Evolutionary conservation across 2,797 vertebrate species (phyloP), one percentile per base, ranked within the genome.

Genomic region (Neosilurus mollespiculum): DNA sequence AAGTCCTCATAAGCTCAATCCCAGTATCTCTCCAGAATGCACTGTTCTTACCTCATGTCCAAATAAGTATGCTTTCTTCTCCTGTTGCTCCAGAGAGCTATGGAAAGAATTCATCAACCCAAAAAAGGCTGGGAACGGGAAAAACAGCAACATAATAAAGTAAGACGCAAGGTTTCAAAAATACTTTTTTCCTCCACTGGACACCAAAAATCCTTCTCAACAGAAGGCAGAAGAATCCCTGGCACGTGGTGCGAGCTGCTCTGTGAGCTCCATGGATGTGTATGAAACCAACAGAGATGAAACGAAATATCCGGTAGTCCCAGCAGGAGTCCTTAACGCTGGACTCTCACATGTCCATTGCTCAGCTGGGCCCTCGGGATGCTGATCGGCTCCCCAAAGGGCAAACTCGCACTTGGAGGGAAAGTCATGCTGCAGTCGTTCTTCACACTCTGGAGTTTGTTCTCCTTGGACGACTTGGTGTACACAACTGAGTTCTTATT

Each of bases 381-480:
- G 90, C 88, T 93, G 92, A 95, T 91, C 85, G 92, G 94, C 76
- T 95, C 94, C 11, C 56, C 85, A 0, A 91, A 91, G 34, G 90
- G 89, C 11, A 93, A 92, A 87, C 89, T 89, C 87, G 89, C 87
- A n/a, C 94, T 94, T 10, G 93, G 89, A 16, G 94, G 91, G 88
- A 94, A 93, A 87, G 93, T 93, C 86, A 94, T 90, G 81, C 93
- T 92, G 2, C 93, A 94, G 90, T 94, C 93, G 59, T 90, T 95
- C 91, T 94, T 95, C 86, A 92, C 87, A 9, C 91, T 95, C 89
- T 93, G 94, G 84, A 94, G 94, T 81, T 93, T 94, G 90, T 93
- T 94, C 89, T 95, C 95, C 88, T 94, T 95, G 71, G 93, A 94
- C 3, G 94, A 94, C 86, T 96, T 94, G 94, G 95, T 93, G 88